Evolutionary conservation across 2,888 invertebrate genomes (phyloP).

Genomic region (Salticus scenicus): DNA sequence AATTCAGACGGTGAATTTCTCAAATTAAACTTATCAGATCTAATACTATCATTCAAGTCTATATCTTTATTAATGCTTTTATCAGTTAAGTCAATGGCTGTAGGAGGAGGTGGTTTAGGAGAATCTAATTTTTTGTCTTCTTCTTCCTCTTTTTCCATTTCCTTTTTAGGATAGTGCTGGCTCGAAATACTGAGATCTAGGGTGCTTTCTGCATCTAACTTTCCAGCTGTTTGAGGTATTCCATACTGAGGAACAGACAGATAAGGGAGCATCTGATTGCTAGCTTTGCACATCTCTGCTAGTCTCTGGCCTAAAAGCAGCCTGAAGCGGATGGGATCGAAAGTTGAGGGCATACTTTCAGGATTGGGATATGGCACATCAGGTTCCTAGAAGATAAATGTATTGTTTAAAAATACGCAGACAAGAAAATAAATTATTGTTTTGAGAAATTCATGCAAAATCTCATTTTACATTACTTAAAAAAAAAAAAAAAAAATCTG

Average conservation of each 20-base stretch:
- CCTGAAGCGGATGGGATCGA: constrained; percentile 94
- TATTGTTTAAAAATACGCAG: no score
- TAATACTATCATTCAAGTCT: constrained; percentile 42
- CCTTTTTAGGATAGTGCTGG: constrained; percentile 61
- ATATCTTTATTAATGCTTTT: constrained; percentile 31
- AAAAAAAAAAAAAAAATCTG: no score
- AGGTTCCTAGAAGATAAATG: no score
- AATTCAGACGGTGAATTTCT: constrained; percentile 29
- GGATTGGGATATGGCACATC: constrained; percentile 42
- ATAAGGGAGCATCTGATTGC: constrained; percentile 57
- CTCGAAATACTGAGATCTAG: constrained; percentile 83
- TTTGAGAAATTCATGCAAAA: no score
- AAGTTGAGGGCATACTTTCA: constrained; percentile 75
- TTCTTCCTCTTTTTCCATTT: constrained; percentile 40
- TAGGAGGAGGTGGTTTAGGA: constrained; percentile 19
- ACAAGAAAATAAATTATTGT: no score
- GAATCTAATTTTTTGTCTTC: constrained; percentile 29
- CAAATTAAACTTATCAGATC: constrained; percentile 15
- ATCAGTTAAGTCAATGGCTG: constrained; percentile 52
- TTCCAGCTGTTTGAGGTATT: constrained; percentile 49
- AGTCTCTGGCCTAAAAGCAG: constrained; percentile 91
- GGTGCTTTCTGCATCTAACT: constrained; percentile 65
- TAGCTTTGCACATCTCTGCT: constrained; percentile 79
- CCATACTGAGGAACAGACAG: constrained; percentile 45
- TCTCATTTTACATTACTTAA: no score